A percentile compares a stretch with the other conserved stretches of the same genome.
Conservation (phyloP, 2,113 vertebrate genomes). For the Acrocephalus arundinaceus region DNA sequence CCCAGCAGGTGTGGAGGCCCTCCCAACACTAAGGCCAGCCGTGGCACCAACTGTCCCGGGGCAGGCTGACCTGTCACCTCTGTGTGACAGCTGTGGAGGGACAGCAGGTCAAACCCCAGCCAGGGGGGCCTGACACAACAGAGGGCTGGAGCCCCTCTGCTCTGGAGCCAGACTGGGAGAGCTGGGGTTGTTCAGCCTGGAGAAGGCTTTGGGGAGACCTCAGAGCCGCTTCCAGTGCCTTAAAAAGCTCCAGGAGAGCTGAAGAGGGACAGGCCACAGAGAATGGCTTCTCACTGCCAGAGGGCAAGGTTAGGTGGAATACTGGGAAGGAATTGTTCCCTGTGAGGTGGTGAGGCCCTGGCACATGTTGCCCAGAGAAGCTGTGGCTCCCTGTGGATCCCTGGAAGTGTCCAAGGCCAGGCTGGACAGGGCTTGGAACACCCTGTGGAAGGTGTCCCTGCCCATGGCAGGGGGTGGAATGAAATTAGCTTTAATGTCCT, state of each 20-base stretch:
- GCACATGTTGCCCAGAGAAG: neutral
- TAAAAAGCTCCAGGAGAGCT: neutral
- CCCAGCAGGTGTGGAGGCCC: neutral
- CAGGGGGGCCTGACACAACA: neutral
- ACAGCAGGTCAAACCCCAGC: neutral
- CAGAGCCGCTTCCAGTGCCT: neutral
- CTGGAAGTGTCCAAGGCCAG: neutral
- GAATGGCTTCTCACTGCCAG: neutral
- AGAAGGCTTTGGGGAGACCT: neutral
- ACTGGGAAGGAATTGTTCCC: neutral
- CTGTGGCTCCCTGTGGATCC: neutral
- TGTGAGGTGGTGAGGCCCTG: neutral
- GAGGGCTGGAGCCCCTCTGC: neutral
- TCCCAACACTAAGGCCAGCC: neutral
- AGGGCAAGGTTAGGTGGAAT: no score
- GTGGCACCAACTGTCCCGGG: neutral
- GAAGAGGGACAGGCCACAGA: neutral
- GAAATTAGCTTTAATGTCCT: neutral
- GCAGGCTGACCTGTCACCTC: neutral
- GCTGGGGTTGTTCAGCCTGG: neutral
- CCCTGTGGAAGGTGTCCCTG: neutral
- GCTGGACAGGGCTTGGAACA: neutral
- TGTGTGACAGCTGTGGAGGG: neutral
- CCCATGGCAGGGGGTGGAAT: neutral
- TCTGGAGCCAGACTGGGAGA: neutral